These are phyloP conservation scores for Megastigmus dorsalis DNA, from an alignment of 2,888 invertebrate species.

Conservation along the genomic window DNA sequence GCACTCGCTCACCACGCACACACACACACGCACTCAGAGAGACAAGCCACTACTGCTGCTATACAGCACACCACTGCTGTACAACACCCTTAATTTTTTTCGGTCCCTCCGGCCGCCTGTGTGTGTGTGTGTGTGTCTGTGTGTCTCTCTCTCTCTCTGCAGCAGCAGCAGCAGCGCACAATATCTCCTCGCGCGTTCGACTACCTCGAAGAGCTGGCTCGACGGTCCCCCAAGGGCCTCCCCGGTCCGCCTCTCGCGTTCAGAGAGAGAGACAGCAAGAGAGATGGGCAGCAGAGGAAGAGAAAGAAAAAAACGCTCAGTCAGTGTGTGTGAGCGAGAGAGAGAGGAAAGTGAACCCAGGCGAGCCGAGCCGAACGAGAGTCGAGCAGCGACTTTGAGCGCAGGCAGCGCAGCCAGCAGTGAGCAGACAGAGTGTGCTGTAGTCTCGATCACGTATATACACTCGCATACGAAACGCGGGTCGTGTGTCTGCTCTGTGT, in stretches of 20 bases:
- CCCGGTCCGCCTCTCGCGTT: background rate
- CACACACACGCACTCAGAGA: too few species aligned
- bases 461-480: background rate
- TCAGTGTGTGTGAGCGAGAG: too few species aligned
- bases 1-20: too few species aligned
- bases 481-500: background rate
- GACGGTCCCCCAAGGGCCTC: constrained; percentile 6
- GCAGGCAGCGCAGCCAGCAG: too few species aligned
- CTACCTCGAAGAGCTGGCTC: background rate
- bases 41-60: background rate
- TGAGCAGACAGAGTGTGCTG: constrained; percentile 4
- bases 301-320: background rate
- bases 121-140: too few species aligned
- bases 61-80: background rate
- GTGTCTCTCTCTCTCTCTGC: too few species aligned
- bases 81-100: constrained; percentile 7
- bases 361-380: too few species aligned
- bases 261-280: background rate
- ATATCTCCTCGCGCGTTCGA: too few species aligned
- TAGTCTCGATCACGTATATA: background rate
- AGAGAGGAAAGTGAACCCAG: too few species aligned
- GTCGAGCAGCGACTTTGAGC: background rate
- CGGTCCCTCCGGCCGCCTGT: too few species aligned
- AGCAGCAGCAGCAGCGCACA: too few species aligned
- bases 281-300: too few species aligned